Evolutionary conservation across 2,113 vertebrate genomes (phyloP).

Genomic region (Lepisosteus oculatus): DNA sequence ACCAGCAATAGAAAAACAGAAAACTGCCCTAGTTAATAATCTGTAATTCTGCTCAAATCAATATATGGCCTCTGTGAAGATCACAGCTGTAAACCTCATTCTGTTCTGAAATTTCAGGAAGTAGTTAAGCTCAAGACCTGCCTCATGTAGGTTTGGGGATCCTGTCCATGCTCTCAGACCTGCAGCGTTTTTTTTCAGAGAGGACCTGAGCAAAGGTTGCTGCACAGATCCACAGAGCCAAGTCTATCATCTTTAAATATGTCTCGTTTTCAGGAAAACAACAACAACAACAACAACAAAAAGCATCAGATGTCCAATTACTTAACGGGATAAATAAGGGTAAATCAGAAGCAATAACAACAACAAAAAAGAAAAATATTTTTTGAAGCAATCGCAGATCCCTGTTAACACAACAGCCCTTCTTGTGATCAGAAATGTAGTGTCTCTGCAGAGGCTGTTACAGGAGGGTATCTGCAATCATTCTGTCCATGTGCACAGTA

Average conservation of each 20-base stretch:
- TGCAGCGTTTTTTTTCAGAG: too few species aligned
- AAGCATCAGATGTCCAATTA: conserved; percentile 42
- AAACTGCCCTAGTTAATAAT: too few species aligned
- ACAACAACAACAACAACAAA: conserved; percentile 43
- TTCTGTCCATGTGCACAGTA: too few species aligned
- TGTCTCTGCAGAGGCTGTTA: background rate
- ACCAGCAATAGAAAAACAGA: too few species aligned
- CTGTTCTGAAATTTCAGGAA: too few species aligned
- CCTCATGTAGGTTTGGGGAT: too few species aligned
- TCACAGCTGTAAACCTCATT: too few species aligned
- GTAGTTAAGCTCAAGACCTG: too few species aligned
- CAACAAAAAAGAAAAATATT: conserved; percentile 29
- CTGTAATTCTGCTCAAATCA: too few species aligned
- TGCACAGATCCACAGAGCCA: background rate
- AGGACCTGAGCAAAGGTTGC: background rate
- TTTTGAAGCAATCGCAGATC: conserved; percentile 26
- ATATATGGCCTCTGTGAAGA: too few species aligned
- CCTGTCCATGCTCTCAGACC: too few species aligned
- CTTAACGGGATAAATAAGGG: conserved; percentile 54
- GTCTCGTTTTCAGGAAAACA: conserved; percentile 1
- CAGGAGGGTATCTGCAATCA: background rate
- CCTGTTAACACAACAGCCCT: conserved; percentile 31
- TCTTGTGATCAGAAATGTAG: conserved; percentile 27
- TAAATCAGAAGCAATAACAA: conserved; percentile 13
- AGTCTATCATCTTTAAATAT: too few species aligned